Percentiles rank a stretch among this genome's conserved stretches.
Conservation (phyloP, 37 sponge, comb jelly and placozoan species). For the Beroe ovata region DNA sequence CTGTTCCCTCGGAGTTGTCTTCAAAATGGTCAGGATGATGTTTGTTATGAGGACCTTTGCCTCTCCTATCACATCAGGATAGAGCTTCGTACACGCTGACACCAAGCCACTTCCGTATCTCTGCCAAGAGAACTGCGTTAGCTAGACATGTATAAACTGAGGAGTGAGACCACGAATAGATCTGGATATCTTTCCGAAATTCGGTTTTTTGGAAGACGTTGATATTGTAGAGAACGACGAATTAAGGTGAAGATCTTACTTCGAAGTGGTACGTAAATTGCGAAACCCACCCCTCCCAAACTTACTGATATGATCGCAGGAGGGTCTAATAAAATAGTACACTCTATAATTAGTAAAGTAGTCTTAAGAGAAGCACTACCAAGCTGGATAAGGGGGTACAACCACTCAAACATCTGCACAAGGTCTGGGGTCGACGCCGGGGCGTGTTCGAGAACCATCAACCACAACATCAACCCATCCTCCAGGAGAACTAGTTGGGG, state of each 20-base stretch:
- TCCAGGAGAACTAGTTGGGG: conserved; percentile 33
- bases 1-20: background rate
- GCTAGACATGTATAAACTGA: background rate
- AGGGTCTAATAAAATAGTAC: conserved; percentile 66
- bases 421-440: conserved; percentile 21
- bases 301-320: conserved; percentile 54
- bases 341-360: conserved; percentile 52
- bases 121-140: background rate
- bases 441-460: conserved; percentile 32
- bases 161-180: too few relatives aligned
- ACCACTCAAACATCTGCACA: conserved; percentile 30
- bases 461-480: conserved; percentile 32
- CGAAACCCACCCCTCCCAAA: conserved; percentile 9
- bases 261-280: too few relatives aligned
- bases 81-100: conserved; percentile 2
- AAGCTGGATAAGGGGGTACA: conserved; percentile 39
- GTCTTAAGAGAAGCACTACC: conserved; percentile 63
- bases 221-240: too few relatives aligned
- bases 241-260: too few relatives aligned
- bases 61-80: conserved; percentile 47
- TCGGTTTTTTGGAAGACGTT: too few relatives aligned
- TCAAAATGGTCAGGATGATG: conserved; percentile 31
- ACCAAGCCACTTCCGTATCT: conserved; percentile 27
- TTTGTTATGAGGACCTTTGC: conserved; percentile 53
- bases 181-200: too few relatives aligned